phyloP scores from a whole-genome alignment of 2,797 vertebrate genomes.

The Sciurus carolinensis region DNA sequence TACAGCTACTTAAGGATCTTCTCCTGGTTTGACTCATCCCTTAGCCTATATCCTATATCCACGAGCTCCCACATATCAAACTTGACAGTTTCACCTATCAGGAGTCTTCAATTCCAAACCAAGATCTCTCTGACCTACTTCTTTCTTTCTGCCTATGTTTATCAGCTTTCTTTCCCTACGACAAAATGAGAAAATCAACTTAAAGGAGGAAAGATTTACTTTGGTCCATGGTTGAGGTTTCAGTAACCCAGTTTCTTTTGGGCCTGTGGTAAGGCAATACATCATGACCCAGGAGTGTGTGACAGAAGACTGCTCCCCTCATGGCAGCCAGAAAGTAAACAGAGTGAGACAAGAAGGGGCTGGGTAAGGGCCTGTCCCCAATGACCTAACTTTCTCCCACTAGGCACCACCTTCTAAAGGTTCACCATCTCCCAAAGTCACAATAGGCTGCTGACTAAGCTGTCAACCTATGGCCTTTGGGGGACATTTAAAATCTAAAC shows the following conservation, averaged over 20 bases:
- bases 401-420: background rate
- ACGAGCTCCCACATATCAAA: too few species aligned
- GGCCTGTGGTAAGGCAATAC: background rate
- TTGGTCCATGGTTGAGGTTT: too few species aligned
- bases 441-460: background rate
- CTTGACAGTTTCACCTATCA: background rate
- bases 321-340: too few species aligned
- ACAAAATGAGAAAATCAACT: background rate
- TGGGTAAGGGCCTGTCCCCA: too few species aligned
- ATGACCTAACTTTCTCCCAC: background rate
- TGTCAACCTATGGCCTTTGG: background rate
- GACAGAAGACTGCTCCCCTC: background rate
- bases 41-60: too few species aligned
- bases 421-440: background rate
- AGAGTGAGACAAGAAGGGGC: background rate
- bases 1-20: background rate
- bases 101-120: background rate
- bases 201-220: background rate
- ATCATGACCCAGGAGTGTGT: background rate
- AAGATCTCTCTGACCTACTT: background rate
- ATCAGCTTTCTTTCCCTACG: background rate
- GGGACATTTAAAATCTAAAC: too few species aligned
- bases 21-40: constrained; percentile 11
- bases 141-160: background rate
- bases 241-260: background rate